Base-by-base conservation (phyloP, 2,888 invertebrate species). In the Melipona beecheii region DNA sequence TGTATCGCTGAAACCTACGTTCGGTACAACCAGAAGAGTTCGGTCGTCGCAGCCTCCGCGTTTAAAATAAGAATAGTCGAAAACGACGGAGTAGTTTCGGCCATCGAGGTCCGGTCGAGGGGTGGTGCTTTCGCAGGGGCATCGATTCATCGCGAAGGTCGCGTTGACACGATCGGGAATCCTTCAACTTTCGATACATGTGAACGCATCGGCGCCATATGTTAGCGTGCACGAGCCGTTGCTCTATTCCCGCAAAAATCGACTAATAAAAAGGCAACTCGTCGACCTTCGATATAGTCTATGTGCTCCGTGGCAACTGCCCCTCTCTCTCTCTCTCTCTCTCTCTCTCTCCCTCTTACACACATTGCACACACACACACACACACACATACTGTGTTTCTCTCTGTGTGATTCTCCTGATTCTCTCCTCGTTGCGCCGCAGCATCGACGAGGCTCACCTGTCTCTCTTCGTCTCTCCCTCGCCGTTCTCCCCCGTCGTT, bases 261-360 rank as follows among this genome's bases (percentile, higher is more conserved):
- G 87, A 86, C 87, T 87, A 89, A 91, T 90, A 90, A 90, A 91
- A 92, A 90, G 86, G 85, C 89, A 92, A 92, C 92, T 88, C 85
- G 93, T 92, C 93, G 93, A 93, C 93, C 93, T 93, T 93, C 93
- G 92, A 92, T 93, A 91, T 91, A 92, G 91, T 88, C 90, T 88
- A 87, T 86, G 79, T 90, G 27, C 86, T 89, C 75, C 77, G 80
- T 60, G 83, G 87, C 83, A 83, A 87, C 78, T 87, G 86, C 64
- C 77, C 75, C 77, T 76, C 73, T 78, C 27, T 49, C 71, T 84
- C 75, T 79, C 65, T 84, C 73, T 52, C 24, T 66, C 70, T 52
- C 54, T 73, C 69, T 58, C 36, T 78, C 58, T 36, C 17, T 75
- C 36, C 43, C 60, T 17, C 65, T 49, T 52, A 43, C 0, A 43